A percentile compares a stretch with the other conserved stretches of the same genome.
phyloP scores from a whole-genome alignment of 2,888 invertebrate genomes.

The Ommatoiulus sabulosus region DNA sequence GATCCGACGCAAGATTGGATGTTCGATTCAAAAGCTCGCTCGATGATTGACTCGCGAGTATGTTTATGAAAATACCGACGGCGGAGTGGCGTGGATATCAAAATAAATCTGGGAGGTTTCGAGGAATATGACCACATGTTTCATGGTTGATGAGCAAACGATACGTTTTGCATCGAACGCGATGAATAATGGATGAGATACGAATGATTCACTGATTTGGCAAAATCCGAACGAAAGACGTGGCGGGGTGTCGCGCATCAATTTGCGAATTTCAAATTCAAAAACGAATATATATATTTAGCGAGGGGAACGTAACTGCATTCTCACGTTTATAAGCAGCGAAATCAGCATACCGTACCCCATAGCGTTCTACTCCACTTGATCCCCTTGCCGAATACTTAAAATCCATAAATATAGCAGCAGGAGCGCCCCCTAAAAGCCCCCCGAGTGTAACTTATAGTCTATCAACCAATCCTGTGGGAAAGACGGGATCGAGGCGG shows the following conservation, averaged over 20 bases:
- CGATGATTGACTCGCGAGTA: not conserved
- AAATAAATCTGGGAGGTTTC: slow-evolving; percentile 17
- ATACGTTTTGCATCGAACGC: not conserved
- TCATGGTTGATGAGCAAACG: not conserved
- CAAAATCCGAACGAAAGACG: not conserved
- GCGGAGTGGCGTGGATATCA: not conserved
- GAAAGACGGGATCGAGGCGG: too few species aligned
- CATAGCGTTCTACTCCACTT: not conserved
- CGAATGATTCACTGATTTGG: slow-evolving; percentile 25
- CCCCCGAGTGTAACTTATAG: not conserved
- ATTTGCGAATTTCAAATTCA: slow-evolving; percentile 20
- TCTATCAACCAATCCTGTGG: not conserved
- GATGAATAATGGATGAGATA: not conserved
- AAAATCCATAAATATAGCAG: not conserved
- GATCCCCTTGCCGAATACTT: not conserved
- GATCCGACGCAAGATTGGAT: not conserved
- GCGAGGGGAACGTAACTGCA: not conserved
- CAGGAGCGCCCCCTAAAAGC: not conserved
- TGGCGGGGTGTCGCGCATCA: not conserved
- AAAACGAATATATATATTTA: slow-evolving; percentile 20
- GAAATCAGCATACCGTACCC: not conserved
- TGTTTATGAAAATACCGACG: not conserved
- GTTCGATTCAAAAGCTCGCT: not conserved
- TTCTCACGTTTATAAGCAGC: too few species aligned
- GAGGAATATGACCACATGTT: not conserved